A percentile compares a stretch with the other conserved stretches of the same genome.
These are phyloP conservation scores for Aepyceros melampus DNA, from an alignment of 2,113 vertebrate genomes.

Conservation along the genomic window DNA sequence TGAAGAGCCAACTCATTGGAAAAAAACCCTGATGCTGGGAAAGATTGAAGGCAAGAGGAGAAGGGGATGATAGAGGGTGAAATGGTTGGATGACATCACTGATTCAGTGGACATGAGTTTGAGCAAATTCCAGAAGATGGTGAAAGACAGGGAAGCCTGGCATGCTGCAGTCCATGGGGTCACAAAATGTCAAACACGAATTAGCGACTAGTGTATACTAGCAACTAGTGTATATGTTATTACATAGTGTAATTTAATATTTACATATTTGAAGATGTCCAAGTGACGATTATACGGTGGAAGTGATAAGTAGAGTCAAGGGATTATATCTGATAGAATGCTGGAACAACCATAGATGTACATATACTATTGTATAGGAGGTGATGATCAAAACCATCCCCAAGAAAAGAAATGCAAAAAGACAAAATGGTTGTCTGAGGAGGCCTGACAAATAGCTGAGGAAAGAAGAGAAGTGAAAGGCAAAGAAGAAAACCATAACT, in stretches of 20 bases:
- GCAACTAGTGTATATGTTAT: no score
- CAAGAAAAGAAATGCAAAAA: background rate
- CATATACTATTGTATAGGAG: background rate
- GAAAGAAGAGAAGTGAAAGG: background rate
- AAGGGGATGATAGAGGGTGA: background rate
- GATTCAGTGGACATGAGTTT: background rate
- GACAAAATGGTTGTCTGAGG: background rate
- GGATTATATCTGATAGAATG: background rate
- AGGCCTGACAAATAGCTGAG: background rate
- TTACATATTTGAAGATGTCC: background rate
- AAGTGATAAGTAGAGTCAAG: background rate
- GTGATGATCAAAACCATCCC: background rate
- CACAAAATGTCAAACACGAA: background rate
- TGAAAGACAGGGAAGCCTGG: background rate
- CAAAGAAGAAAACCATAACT: background rate
- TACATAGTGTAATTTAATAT: background rate
- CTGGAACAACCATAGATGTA: background rate
- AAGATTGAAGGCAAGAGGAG: background rate
- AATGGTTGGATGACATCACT: background rate
- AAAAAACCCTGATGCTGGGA: background rate
- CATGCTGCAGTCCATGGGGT: background rate
- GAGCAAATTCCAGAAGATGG: background rate
- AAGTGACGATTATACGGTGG: background rate
- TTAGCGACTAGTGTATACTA: background rate
- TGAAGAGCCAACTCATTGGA: background rate